A percentile compares a stretch with the other conserved stretches of the same genome.
These are phyloP conservation scores for Hydropotes inermis DNA, from an alignment of 2,113 vertebrate genomes.

Conservation along the genomic window DNA sequence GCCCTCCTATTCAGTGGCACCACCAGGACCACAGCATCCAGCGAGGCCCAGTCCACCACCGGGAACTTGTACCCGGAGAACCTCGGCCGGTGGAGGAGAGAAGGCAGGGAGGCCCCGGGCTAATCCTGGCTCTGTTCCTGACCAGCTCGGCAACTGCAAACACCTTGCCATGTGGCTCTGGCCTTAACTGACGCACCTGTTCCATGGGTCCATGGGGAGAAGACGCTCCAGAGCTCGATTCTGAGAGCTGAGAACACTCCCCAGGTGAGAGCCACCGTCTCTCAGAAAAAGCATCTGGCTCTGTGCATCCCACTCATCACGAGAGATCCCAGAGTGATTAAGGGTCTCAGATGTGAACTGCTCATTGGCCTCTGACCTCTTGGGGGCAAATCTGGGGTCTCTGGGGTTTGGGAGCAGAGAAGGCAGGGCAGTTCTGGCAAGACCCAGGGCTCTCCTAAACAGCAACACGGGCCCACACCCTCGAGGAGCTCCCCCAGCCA, in stretches of 20 bases:
- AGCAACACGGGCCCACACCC: neutral
- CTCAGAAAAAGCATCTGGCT: neutral
- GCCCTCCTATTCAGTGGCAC: neutral
- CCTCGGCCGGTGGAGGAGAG: neutral
- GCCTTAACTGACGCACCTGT: neutral
- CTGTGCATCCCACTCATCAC: neutral
- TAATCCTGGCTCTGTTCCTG: neutral
- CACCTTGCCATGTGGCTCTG: neutral
- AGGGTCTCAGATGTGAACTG: neutral
- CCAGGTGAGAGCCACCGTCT: neutral
- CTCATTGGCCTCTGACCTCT: neutral
- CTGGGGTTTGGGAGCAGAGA: neutral
- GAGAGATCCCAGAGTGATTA: neutral
- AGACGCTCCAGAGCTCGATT: neutral
- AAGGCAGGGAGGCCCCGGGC: accelerated
- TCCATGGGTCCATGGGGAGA: neutral
- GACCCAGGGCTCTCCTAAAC: neutral
- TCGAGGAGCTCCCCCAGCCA: accelerated
- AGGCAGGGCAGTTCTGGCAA: neutral
- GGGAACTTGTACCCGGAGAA: neutral
- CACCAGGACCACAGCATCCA: neutral
- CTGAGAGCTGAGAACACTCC: neutral
- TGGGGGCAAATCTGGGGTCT: neutral
- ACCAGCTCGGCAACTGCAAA: neutral
- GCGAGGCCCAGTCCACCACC: neutral